Evolutionary conservation across 53 echinoderm and acorn worm species (phyloP).

Genomic region (Holothuria scabra): DNA sequence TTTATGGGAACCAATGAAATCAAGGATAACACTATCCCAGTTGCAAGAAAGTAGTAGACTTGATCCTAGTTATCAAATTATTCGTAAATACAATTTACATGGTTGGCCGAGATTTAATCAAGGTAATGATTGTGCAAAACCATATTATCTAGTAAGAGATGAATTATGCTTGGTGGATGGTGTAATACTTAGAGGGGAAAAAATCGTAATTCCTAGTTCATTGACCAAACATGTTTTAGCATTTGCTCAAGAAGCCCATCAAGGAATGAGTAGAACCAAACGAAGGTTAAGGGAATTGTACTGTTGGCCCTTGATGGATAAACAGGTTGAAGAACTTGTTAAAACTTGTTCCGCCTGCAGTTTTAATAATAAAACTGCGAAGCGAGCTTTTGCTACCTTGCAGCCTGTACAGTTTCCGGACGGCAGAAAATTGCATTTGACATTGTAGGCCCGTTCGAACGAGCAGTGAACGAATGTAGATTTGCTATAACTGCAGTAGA

Average conservation of each 20-base stretch:
- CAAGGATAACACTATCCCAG: no score
- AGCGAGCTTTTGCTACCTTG: constrained; percentile 54
- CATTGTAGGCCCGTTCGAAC: constrained; percentile 62
- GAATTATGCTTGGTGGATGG: constrained; percentile 44
- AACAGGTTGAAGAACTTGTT: constrained; percentile 51
- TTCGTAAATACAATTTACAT: no score
- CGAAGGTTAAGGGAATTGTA: constrained; percentile 58
- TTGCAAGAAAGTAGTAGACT: no score
- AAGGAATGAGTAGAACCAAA: constrained; percentile 61
- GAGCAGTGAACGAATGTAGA: neutral
- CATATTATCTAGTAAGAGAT: no score
- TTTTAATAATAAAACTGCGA: constrained; percentile 59
- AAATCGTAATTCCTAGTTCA: constrained; percentile 44
- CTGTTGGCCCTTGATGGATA: constrained; percentile 64
- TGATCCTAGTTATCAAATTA: no score
- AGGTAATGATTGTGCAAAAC: neutral
- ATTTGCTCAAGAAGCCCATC: constrained; percentile 62
- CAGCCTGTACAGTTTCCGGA: constrained; percentile 41
- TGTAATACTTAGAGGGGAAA: constrained; percentile 50
- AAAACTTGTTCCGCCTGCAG: constrained; percentile 49
- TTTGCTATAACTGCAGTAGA: neutral
- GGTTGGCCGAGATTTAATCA: constrained; percentile 64
- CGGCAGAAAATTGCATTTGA: constrained; percentile 71
- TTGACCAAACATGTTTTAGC: constrained; percentile 16
- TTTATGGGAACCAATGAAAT: no score